Base-by-base conservation (phyloP, 2,113 vertebrate species). In the Plotosus lineatus region DNA sequence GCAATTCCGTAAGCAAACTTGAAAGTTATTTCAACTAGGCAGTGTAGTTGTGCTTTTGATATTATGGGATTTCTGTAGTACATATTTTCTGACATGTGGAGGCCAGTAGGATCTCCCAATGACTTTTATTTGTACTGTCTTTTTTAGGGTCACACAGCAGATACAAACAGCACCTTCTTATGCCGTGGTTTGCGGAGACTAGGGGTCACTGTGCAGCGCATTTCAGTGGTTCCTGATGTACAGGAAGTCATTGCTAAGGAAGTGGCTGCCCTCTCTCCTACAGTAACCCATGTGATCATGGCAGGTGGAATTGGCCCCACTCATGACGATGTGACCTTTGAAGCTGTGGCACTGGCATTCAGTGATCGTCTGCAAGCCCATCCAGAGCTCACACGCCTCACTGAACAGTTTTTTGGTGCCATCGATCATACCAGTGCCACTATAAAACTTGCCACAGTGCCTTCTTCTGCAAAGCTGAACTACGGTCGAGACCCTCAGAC, bases 231-330 rank as follows among this genome's bases (percentile, higher is more conserved):
- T 1, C 96, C 96, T 0, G 98, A 99, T 0, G 86, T 94, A 3
- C 94, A 95, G 60, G 93, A 94, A 6, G 77, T 93, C 82, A 97
- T 99, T 0, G 94, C 98, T 0, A 81, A 83, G 0, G 98, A 99
- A 87, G 92, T 99, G 65, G 86, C 93, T 0, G 44, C 91, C 3
- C 96, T 97, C 3, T 91, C 97, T 0, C 11, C 90, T 31, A 92
- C 89, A 36, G 95, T 94, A 82, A 96, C 95, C 3, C 95, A 94
- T 7, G 95, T 99, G 69, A 90, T 99, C 75, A 98, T 96, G 0
- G 95, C 96, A 0, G 98, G 97, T 0, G 97, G 97, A 77, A 94
- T 99, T 0, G 98, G 98, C 42, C 97, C 98, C 87, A 99, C 98
- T 0, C 98, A 99, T 0, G 98, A 99, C 0, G 98, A 99, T 0